Evolutionary conservation across 1,140 invertebrate species (phyloP), one percentile per base, ranked within the genome.

Genomic region (Zaprionus ghesquierei): DNA sequence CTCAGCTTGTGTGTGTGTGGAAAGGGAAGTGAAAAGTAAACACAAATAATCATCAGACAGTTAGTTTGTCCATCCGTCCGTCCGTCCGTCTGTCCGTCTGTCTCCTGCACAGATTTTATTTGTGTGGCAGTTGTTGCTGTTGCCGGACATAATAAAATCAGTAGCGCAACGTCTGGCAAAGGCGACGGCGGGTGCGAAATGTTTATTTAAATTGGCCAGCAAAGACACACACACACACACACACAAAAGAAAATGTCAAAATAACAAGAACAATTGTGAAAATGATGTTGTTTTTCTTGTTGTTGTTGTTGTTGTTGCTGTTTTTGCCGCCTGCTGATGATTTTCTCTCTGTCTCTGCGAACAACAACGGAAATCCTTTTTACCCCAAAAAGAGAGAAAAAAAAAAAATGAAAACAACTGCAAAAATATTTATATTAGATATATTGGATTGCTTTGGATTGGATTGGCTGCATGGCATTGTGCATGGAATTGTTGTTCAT

Each of bases 371-470:
- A 86, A 87, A 82, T 87, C 82, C 82, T 82, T 87, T 86, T 78
- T 66, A 9, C 41, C 60, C 70, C 69, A 82, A n/a, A n/a, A n/a
- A n/a, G n/a, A n/a, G n/a, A n/a, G n/a, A n/a, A n/a, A n/a, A n/a
- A n/a, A n/a, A n/a, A n/a, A n/a, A n/a, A n/a, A n/a, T n/a, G n/a
- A n/a, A 87, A 82, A 82, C 84, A 87, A 86, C 79, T 82, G 84
- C 71, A 87, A 87, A 82, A 87, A 87, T 87, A 87, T 87, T 87
- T 87, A 89, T 87, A 87, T 87, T 87, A 87, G 82, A 86, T 87
- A 86, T 86, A 86, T 82, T 87, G 84, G 79, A 84, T 84, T 77
- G 68, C 38, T 60, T 60, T 68, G 38, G 46, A 68, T 60, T 68
- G 44, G 46, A 55, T 65, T 65, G 51, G 25, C 31, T 65, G 44